These are phyloP conservation scores for Apamea sordens DNA, from an alignment of 2,888 invertebrate genomes.

Conservation along the genomic window DNA sequence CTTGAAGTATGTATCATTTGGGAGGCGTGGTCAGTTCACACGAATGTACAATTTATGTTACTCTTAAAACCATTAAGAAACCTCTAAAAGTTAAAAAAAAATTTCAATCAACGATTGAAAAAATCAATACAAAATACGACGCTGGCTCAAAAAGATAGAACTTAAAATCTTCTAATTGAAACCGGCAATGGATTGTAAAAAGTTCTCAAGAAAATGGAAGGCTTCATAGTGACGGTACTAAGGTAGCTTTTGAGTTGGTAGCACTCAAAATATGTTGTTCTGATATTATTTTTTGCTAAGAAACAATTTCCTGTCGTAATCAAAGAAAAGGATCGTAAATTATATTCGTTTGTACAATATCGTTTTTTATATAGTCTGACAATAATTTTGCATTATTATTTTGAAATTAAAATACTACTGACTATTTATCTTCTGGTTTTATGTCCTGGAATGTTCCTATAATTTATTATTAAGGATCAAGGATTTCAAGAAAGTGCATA, in stretches of 20 bases:
- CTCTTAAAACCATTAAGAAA: constrained; percentile 35
- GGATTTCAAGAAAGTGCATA: not conserved
- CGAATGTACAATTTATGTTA: constrained; percentile 80
- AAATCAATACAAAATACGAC: constrained; percentile 5
- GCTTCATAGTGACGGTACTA: constrained; percentile 11
- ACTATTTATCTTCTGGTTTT: not conserved
- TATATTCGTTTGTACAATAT: constrained; percentile 73
- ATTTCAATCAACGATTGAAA: not conserved
- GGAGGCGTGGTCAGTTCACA: constrained; percentile 86
- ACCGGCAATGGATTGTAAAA: constrained; percentile 15
- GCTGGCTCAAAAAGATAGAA: constrained; percentile 6
- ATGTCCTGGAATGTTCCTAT: not conserved
- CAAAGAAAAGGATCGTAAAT: constrained; percentile 67
- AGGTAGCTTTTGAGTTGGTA: constrained; percentile 71
- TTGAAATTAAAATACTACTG: constrained; percentile 31
- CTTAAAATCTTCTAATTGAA: constrained; percentile 20
- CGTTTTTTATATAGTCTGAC: constrained; percentile 62
- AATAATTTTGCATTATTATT: constrained; percentile 35
- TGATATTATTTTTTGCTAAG: constrained; percentile 77
- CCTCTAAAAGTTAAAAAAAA: accelerated
- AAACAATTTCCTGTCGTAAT: constrained; percentile 82
- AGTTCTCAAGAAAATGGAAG: not conserved
- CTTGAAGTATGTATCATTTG: constrained; percentile 77
- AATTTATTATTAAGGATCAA: not conserved
- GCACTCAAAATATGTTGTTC: constrained; percentile 75